These are phyloP conservation scores for Maconellicoccus hirsutus DNA, from an alignment of 1,140 invertebrate species.

Conservation along the genomic window DNA sequence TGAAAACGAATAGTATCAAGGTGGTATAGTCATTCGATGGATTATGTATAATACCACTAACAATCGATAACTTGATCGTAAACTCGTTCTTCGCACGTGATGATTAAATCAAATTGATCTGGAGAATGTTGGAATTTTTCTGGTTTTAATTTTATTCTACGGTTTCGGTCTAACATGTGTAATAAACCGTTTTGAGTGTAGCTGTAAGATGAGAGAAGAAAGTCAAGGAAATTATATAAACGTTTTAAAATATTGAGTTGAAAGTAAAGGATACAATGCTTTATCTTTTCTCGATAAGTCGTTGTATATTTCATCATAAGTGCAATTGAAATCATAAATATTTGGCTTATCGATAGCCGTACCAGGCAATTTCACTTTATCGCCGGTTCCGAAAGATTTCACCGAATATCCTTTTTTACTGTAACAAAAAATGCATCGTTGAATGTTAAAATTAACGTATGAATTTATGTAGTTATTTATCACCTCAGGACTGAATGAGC, in stretches of 20 bases:
- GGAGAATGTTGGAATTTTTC: constrained; percentile 85
- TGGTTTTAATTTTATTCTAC: constrained; percentile 85
- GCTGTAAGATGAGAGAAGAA: constrained; percentile 39
- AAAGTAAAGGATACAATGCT: constrained; percentile 57
- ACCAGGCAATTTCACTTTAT: constrained; percentile 94
- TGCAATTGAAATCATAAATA: constrained; percentile 92
- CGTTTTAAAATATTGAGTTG: neutral
- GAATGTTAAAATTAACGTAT: neutral
- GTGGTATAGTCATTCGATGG: neutral
- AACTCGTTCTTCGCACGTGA: constrained; percentile 96
- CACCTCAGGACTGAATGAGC: constrained; percentile 87
- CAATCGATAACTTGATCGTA: constrained; percentile 77
- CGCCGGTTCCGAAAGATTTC: constrained; percentile 93
- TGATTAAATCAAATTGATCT: constrained; percentile 91
- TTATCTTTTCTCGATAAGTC: constrained; percentile 83
- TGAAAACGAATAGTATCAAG: neutral
- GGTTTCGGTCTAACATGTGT: constrained; percentile 96
- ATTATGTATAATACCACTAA: constrained; percentile 32
- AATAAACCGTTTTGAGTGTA: constrained; percentile 98
- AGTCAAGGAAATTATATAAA: constrained; percentile 17
- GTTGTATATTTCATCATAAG: constrained; percentile 95
- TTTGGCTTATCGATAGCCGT: constrained; percentile 90
- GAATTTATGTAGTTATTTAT: neutral
- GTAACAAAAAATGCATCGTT: constrained; percentile 30
- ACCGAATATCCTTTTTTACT: constrained; percentile 95